phyloP scores from a whole-genome alignment of 2,888 invertebrate genomes.

The Aphidoletes aphidimyza region DNA sequence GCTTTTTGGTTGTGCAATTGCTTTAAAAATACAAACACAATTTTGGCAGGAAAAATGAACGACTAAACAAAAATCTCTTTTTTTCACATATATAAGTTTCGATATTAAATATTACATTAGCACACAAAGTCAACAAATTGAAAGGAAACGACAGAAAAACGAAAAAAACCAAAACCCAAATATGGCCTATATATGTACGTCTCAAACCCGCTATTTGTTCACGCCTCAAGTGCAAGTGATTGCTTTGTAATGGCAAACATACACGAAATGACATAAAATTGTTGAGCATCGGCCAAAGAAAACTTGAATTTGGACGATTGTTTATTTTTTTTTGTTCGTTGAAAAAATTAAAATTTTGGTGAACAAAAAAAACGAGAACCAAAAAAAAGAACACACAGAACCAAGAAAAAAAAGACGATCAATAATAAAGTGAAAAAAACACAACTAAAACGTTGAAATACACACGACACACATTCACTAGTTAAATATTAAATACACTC shows the following conservation, averaged over 20 bases:
- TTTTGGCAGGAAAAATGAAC: constrained; percentile 40
- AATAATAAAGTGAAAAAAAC: background rate
- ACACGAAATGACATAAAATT: constrained; percentile 1
- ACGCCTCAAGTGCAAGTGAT: constrained; percentile 27
- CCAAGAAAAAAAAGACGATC: background rate
- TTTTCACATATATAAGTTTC: background rate
- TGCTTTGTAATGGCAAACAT: background rate
- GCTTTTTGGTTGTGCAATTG: background rate
- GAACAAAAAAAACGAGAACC: background rate
- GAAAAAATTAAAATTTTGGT: background rate
- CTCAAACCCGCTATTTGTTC: constrained; percentile 36
- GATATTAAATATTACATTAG: background rate
- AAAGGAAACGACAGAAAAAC: background rate
- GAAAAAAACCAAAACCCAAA: constrained; percentile 34
- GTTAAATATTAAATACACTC: constrained; percentile 33
- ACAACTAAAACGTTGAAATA: background rate
- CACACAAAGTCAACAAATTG: background rate
- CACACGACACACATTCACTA: constrained; percentile 40
- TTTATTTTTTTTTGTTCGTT: background rate
- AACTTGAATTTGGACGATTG: background rate
- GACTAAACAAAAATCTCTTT: constrained; percentile 33
- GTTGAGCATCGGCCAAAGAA: constrained; percentile 16
- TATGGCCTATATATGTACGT: background rate
- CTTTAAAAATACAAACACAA: background rate
- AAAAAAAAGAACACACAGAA: background rate